Evolutionary conservation across 2,797 vertebrate species (phyloP), one percentile per base, ranked within the genome.

Genomic region (Argentina silus): DNA sequence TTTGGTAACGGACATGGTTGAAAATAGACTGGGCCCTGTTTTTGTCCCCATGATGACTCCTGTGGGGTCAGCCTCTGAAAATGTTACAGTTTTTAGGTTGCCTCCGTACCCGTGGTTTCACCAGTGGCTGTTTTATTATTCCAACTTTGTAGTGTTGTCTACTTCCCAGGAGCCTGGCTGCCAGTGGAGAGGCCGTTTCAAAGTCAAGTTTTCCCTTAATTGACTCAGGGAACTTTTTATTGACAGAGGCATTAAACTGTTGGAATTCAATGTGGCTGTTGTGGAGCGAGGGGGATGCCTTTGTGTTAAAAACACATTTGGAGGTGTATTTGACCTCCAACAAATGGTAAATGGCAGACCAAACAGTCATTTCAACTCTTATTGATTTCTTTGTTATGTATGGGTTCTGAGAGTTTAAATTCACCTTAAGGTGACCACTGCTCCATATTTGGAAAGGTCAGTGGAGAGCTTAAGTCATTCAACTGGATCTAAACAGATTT

Each of bases 401-500:
- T 89, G n/a, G n/a, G n/a, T 89, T 88, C 83, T 75, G 51, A 71
- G 75, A 73, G 86, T 86, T 86, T 81, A 70, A 85, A 87, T 89
- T 88, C 87, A 85, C 79, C 69, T 85, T 78, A 85, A 43, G n/a
- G 19, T 12, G 17, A 36, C 73, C 70, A 69, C 74, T 72, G 72
- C 79, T 76, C 79, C 67, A 3, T 65, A 83, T 69, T 86, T 81
- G 77, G 70, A 89, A 90, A 89, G 88, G 86, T 90, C 89, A 89
- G 72, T 17, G 48, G 42, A 79, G 71, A 78, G 86, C 88, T 91
- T 86, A 87, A 89, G 78, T 86, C 86, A 84, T 82, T 88, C 81
- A 79, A 81, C 79, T 88, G 85, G 78, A 86, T 86, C 85, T 90
- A 86, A 90, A 90, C 86, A 83, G 87, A 90, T 90, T 91, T 89